Conservation (phyloP, 2,113 vertebrate species). For the Glareola pratincola region DNA sequence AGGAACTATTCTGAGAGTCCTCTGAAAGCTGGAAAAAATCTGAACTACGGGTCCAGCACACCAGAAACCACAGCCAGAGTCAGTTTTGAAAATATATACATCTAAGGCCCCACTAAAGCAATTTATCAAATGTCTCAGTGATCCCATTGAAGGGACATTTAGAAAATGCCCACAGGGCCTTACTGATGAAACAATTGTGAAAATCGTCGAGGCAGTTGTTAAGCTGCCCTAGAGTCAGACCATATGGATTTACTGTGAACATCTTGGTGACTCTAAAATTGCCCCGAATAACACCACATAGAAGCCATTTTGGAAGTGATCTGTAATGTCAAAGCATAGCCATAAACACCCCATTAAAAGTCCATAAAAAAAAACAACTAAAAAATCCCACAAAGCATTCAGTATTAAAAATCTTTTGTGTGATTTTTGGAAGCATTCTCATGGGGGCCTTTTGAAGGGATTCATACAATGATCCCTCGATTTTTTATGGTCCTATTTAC, state of each 20-base stretch:
- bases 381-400: slow-evolving; percentile 19
- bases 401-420: slow-evolving; percentile 23
- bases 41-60: background rate
- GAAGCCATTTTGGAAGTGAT: slow-evolving; percentile 20
- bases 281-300: background rate
- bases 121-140: background rate
- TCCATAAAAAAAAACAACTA: background rate
- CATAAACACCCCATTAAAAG: slow-evolving; percentile 41
- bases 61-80: background rate
- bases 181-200: background rate
- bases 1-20: background rate
- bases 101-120: background rate
- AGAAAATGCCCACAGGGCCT: background rate
- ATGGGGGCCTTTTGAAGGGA: slow-evolving; percentile 1
- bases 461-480: slow-evolving; percentile 9
- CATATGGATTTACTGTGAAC: background rate
- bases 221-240: slow-evolving; percentile 4
- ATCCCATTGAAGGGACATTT: background rate
- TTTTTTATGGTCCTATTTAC: slow-evolving; percentile 29
- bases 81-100: background rate
- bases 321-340: slow-evolving; percentile 1
- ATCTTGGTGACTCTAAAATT: background rate
- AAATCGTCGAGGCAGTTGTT: background rate
- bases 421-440: slow-evolving; percentile 33
- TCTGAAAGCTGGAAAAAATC: background rate